These are phyloP conservation scores for Drosophila nigricruria DNA, from an alignment of 2,888 invertebrate genomes.

Conservation along the genomic window DNA sequence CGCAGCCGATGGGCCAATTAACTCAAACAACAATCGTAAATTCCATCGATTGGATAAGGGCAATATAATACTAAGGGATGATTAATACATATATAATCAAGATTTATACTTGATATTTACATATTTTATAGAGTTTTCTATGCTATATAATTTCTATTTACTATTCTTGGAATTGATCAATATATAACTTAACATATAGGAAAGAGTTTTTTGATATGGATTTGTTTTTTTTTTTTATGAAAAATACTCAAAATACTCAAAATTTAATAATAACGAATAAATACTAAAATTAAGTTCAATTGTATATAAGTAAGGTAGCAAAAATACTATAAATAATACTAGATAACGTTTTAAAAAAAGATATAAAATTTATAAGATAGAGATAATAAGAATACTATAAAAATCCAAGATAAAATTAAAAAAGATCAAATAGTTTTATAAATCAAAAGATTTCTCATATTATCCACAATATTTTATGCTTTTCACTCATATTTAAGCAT, in stretches of 20 bases:
- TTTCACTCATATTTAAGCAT: neutral
- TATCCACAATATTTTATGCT: neutral
- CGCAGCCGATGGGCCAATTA: conserved; percentile 42
- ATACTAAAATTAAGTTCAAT: neutral
- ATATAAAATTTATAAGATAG: too few relatives aligned
- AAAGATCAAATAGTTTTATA: too few relatives aligned
- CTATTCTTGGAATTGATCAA: neutral
- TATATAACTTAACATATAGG: neutral
- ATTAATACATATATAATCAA: conserved; percentile 1
- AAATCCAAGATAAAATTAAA: neutral
- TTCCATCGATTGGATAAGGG: conserved; percentile 21
- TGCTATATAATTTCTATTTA: neutral
- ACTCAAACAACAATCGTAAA: conserved; percentile 40
- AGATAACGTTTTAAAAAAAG: neutral
- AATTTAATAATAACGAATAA: neutral
- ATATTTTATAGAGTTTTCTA: neutral
- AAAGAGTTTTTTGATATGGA: neutral
- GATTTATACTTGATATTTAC: too few relatives aligned
- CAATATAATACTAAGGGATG: neutral
- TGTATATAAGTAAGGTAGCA: neutral
- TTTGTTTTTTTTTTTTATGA: neutral
- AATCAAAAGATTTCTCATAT: neutral
- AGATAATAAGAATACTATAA: too few relatives aligned
- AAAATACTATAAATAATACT: neutral
- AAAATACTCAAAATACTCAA: too few relatives aligned